A percentile compares a stretch with the other conserved stretches of the same genome.
phyloP scores from a whole-genome alignment of 2,888 invertebrate genomes.

The Amorpha juglandis region DNA sequence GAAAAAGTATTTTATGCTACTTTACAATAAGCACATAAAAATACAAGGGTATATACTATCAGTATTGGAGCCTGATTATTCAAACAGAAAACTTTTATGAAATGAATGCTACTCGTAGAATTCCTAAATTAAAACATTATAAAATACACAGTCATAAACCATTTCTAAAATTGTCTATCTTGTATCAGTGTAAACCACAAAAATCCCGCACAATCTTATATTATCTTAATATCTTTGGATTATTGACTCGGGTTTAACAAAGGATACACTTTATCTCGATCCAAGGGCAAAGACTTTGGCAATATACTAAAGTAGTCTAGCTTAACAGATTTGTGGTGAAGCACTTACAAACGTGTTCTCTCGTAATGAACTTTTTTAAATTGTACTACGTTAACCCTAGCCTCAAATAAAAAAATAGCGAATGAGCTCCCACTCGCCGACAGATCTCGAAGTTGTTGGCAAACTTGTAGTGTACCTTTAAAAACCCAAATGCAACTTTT shows the following conservation, averaged over 20 bases:
- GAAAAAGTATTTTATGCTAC: too few relatives aligned
- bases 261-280: slow-evolving; percentile 22
- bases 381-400: background rate
- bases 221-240: slow-evolving; percentile 11
- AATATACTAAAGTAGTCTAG: slow-evolving; percentile 14
- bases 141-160: slow-evolving; percentile 1
- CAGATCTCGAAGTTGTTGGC: background rate
- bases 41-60: too few relatives aligned
- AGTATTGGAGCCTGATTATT: background rate
- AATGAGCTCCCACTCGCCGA: background rate
- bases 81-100: background rate
- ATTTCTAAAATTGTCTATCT: slow-evolving; percentile 12
- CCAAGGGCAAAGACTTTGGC: slow-evolving; percentile 11
- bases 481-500: background rate
- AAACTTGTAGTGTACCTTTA: background rate
- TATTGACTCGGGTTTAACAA: slow-evolving; percentile 16
- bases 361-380: background rate
- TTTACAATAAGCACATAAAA: too few relatives aligned
- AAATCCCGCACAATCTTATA: background rate
- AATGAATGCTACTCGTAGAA: background rate
- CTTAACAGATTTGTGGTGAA: slow-evolving; percentile 4
- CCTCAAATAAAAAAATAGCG: background rate
- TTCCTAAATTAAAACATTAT: background rate
- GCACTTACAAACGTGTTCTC: background rate
- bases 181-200: background rate